These are phyloP conservation scores for Rhabdophis nuchalis DNA, from an alignment of 2,797 vertebrate species.

Conservation along the genomic window DNA sequence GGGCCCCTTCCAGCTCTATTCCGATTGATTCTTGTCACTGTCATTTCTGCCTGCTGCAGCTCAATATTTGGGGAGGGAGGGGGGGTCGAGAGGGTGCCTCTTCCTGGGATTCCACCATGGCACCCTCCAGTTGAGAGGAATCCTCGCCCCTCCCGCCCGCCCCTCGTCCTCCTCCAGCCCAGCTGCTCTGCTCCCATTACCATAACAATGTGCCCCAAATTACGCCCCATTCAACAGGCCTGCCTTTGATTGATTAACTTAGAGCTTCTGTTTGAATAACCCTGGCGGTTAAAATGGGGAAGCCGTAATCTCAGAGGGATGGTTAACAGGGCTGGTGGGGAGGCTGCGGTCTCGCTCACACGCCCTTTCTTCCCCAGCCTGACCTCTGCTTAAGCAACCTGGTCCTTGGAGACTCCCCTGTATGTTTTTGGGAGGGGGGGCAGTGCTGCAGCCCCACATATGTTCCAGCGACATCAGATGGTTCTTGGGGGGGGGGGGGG, in stretches of 20 bases:
- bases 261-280: constrained; percentile 53
- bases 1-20: not conserved
- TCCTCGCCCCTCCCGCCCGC: not conserved
- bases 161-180: not conserved
- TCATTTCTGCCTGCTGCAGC: not conserved
- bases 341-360: constrained; percentile 48
- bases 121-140: not conserved
- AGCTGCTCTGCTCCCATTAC: constrained; percentile 41
- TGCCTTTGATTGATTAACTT: constrained; percentile 47
- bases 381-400: constrained; percentile 28
- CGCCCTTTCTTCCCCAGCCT: constrained; percentile 45
- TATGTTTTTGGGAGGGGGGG: not conserved
- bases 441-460: not conserved
- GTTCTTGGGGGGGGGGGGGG: rapidly evolving
- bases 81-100: not conserved
- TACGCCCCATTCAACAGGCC: constrained; percentile 14
- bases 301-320: constrained; percentile 46
- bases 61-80: not conserved
- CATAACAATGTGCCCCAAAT: constrained; percentile 53
- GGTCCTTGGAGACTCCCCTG: constrained; percentile 18
- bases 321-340: constrained; percentile 32
- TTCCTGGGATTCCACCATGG: not conserved
- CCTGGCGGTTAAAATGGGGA: not conserved
- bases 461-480: constrained; percentile 21
- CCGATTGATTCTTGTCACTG: not conserved